Evolutionary conservation across 2,797 vertebrate species (phyloP).

Genomic region (Eleutherodactylus coqui): DNA sequence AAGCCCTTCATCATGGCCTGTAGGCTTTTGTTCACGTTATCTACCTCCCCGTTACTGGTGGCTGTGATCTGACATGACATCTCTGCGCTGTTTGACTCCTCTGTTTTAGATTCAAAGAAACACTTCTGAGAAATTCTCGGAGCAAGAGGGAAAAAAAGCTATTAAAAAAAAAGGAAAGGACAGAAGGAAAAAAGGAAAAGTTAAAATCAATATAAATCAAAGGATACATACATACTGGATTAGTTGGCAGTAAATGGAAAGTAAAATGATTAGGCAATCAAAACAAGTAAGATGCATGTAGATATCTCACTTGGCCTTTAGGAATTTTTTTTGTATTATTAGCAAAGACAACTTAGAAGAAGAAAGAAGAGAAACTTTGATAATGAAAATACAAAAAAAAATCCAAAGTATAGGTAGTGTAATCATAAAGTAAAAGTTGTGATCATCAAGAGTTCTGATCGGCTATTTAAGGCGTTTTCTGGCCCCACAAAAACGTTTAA

Average conservation of each 20-base stretch:
- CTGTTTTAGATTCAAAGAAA: constrained; percentile 93
- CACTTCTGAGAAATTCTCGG: constrained; percentile 90
- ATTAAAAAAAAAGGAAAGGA: constrained; percentile 78
- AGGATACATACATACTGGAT: constrained; percentile 75
- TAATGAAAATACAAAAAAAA: neutral
- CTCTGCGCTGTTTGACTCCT: constrained; percentile 92
- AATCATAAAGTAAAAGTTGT: neutral
- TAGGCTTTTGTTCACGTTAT: constrained; percentile 85
- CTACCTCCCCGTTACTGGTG: constrained; percentile 87
- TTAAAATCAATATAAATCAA: constrained; percentile 80
- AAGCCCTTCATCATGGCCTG: constrained; percentile 91
- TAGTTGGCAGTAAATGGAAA: constrained; percentile 74
- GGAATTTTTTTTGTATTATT: constrained; percentile 34
- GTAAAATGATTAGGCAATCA: constrained; percentile 75
- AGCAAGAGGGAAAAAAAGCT: constrained; percentile 90
- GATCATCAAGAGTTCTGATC: neutral
- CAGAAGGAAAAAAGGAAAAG: constrained; percentile 77
- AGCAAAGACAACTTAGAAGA: neutral
- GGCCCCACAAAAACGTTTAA: neutral
- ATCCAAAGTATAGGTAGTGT: neutral
- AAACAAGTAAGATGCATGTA: constrained; percentile 68
- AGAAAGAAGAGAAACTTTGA: constrained; percentile 28
- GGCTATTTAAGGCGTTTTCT: neutral
- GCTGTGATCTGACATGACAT: constrained; percentile 92
- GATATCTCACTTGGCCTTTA: constrained; percentile 53